These are phyloP conservation scores for Paedocypris micromegethes DNA, from an alignment of 2,797 vertebrate species.

Conservation along the genomic window DNA sequence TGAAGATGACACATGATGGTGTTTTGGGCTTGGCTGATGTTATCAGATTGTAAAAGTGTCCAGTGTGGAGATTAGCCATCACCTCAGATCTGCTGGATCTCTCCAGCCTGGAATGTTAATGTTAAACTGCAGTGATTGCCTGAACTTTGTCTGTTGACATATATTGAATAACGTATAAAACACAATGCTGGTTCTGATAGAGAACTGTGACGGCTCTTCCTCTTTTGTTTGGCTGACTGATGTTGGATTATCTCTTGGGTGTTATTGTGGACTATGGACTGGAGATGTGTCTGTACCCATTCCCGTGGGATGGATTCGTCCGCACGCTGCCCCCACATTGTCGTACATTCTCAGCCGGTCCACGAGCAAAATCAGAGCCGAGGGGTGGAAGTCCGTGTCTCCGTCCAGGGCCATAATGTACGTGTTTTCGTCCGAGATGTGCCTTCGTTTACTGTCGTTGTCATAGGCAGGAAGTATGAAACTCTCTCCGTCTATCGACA, in stretches of 20 bases:
- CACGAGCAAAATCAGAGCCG: slow-evolving; percentile 71
- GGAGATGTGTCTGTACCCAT: slow-evolving; percentile 64
- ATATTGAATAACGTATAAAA: not conserved
- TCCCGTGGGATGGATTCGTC: slow-evolving; percentile 78
- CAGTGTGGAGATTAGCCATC: not conserved
- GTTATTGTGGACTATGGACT: not conserved
- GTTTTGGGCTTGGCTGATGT: not conserved
- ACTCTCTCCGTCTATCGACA: slow-evolving; percentile 63
- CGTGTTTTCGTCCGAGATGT: slow-evolving; percentile 68
- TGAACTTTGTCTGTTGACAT: slow-evolving; percentile 10
- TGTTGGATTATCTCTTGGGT: not conserved
- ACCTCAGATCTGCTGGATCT: not conserved
- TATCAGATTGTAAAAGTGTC: slow-evolving; percentile 7
- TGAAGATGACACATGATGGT: too few species aligned
- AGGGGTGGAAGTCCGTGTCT: slow-evolving; percentile 78
- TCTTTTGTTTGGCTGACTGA: not conserved
- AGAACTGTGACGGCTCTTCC: not conserved
- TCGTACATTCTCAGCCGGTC: slow-evolving; percentile 74
- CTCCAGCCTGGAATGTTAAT: not conserved
- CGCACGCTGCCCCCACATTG: slow-evolving; percentile 76
- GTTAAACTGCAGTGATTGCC: not conserved
- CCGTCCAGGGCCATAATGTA: slow-evolving; percentile 77
- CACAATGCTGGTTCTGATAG: not conserved
- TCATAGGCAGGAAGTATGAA: slow-evolving; percentile 57
- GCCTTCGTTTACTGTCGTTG: slow-evolving; percentile 67